Evolutionary conservation across 1,140 invertebrate species (phyloP).

Genomic region (Euschistus heros): DNA sequence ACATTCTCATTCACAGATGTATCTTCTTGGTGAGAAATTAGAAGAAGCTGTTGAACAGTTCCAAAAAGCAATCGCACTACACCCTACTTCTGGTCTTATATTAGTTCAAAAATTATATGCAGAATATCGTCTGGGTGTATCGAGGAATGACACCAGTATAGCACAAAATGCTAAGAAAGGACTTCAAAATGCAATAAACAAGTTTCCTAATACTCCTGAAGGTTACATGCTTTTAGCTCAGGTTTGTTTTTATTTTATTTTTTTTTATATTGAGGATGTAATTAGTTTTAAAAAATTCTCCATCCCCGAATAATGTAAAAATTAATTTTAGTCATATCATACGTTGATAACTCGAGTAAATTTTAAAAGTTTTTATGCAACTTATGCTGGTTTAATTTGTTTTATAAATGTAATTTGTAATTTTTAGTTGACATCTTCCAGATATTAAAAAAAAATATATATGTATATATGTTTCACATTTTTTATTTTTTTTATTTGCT

Average conservation of each 20-base stretch:
- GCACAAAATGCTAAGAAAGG: conserved; percentile 45
- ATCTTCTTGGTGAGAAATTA: conserved; percentile 68
- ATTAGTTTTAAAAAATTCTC: too few relatives aligned
- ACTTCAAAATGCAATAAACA: conserved; percentile 63
- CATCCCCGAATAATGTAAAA: too few relatives aligned
- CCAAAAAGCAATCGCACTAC: conserved; percentile 65
- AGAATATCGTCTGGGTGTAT: conserved; percentile 57
- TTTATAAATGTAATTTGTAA: too few relatives aligned
- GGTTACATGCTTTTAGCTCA: conserved; percentile 73
- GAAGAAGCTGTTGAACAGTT: conserved; percentile 72
- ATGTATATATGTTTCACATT: too few relatives aligned
- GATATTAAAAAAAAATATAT: too few relatives aligned
- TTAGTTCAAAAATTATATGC: conserved; percentile 80
- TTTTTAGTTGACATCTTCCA: too few relatives aligned
- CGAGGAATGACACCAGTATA: conserved; percentile 37
- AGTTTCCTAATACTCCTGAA: conserved; percentile 75
- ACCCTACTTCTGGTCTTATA: conserved; percentile 71
- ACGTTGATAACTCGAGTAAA: too few relatives aligned
- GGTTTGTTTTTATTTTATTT: conserved; percentile 42
- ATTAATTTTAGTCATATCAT: too few relatives aligned
- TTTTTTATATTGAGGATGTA: too few relatives aligned
- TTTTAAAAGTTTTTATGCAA: too few relatives aligned
- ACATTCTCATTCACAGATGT: conserved; percentile 47
- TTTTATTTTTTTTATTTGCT: too few relatives aligned
- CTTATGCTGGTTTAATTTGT: too few relatives aligned